These are phyloP conservation scores for Tychaedon coryphoeus DNA, from an alignment of 2,113 vertebrate species.

Conservation along the genomic window DNA sequence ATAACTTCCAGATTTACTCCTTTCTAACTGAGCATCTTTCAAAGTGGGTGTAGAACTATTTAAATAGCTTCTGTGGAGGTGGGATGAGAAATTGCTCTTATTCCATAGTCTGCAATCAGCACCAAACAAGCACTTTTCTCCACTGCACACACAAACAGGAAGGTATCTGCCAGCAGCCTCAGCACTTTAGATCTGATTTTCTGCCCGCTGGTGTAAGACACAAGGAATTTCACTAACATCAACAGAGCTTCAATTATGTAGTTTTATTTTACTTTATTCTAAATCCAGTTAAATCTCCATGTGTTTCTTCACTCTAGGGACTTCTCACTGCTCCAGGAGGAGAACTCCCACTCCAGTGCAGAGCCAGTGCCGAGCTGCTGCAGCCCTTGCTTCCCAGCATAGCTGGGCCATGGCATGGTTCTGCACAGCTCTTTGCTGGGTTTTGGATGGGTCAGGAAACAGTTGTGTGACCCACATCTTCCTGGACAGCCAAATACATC, in stretches of 20 bases:
- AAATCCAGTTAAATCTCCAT: background rate
- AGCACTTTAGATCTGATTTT: conserved; percentile 11
- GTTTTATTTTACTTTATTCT: background rate
- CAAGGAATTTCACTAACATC: background rate
- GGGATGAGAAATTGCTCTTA: conserved; percentile 68
- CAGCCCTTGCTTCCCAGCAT: background rate
- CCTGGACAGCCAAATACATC: background rate
- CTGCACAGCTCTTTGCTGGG: background rate
- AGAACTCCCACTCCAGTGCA: accelerated
- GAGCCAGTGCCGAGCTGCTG: background rate
- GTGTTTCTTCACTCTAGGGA: background rate
- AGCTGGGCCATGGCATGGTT: background rate
- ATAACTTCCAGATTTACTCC: conserved; percentile 57
- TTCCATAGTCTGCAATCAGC: conserved; percentile 60
- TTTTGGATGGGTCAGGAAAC: background rate
- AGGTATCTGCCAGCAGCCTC: conserved; percentile 30
- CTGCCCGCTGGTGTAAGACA: background rate
- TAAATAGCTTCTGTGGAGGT: conserved; percentile 64
- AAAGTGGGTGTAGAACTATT: conserved; percentile 61
- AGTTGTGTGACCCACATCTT: background rate
- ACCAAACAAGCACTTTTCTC: conserved; percentile 67
- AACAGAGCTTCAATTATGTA: background rate
- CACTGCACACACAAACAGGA: conserved; percentile 62
- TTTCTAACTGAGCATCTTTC: conserved; percentile 60
- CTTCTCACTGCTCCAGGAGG: background rate